Percentiles rank a stretch among this genome's conserved stretches.
These are phyloP conservation scores for Colossoma macropomum DNA, from an alignment of 2,113 vertebrate genomes.

Conservation along the genomic window DNA sequence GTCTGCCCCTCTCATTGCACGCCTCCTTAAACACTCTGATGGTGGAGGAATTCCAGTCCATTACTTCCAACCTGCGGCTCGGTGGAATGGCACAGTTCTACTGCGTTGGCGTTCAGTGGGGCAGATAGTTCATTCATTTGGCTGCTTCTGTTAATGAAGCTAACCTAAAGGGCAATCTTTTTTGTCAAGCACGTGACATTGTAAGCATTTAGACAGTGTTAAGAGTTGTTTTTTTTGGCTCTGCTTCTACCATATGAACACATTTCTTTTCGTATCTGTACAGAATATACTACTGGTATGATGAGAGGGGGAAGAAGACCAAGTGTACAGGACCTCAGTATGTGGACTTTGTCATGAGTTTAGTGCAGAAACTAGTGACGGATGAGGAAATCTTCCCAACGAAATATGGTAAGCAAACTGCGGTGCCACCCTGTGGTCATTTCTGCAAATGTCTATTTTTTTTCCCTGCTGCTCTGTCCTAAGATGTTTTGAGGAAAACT, in stretches of 20 bases:
- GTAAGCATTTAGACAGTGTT: too few species aligned
- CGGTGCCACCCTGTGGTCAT: slow-evolving; percentile 11
- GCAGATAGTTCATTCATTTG: not conserved
- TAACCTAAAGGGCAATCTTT: not conserved
- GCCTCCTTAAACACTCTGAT: not conserved
- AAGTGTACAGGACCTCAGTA: slow-evolving; percentile 99
- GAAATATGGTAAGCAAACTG: slow-evolving; percentile 87
- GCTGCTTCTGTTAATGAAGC: not conserved
- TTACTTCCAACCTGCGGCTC: slow-evolving; percentile 1
- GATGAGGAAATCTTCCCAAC: slow-evolving; percentile 98
- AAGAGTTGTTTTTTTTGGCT: too few species aligned
- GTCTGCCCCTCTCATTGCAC: not conserved
- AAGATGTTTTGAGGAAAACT: not conserved
- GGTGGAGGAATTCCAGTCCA: not conserved
- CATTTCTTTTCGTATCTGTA: not conserved
- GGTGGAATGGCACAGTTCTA: not conserved
- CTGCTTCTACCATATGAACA: not conserved
- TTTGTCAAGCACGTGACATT: not conserved
- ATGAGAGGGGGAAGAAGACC: slow-evolving; percentile 97
- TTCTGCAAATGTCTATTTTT: not conserved
- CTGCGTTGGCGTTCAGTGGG: not conserved
- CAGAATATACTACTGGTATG: slow-evolving; percentile 99
- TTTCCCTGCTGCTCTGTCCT: not conserved
- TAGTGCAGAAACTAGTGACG: slow-evolving; percentile 96
- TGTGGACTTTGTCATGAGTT: slow-evolving; percentile 98